A percentile compares a stretch with the other conserved stretches of the same genome.
Conservation (phyloP, 2,797 vertebrate genomes). For the Diplodus puntazzo region DNA sequence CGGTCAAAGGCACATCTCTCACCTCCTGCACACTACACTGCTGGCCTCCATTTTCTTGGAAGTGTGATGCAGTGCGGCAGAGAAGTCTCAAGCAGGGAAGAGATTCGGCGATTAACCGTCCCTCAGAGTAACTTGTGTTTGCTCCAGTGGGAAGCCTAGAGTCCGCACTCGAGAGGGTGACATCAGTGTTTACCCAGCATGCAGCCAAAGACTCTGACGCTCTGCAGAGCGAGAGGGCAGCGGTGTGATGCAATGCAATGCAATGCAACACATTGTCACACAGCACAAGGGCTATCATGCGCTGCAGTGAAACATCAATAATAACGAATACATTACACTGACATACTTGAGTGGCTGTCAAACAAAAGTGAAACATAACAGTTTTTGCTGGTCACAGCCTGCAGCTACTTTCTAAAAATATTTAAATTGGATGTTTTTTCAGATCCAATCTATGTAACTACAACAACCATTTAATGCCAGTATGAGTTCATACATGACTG, state of each 20-base stretch:
- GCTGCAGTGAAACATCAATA: conserved; percentile 13
- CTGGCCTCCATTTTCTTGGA: not conserved
- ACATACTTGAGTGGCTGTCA: not conserved
- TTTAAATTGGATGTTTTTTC: not conserved
- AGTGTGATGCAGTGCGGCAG: conserved; percentile 38
- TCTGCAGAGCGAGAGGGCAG: conserved; percentile 34
- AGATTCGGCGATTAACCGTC: conserved; percentile 22
- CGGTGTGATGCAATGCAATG: conserved; percentile 58
- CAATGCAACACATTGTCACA: not conserved
- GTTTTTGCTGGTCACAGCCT: conserved; percentile 1
- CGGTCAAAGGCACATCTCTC: conserved; percentile 15
- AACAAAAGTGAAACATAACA: not conserved
- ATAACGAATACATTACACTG: conserved; percentile 13
- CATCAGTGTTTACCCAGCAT: conserved; percentile 47
- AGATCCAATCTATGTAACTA: not conserved
- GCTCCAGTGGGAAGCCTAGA: conserved; percentile 4
- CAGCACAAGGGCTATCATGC: not conserved
- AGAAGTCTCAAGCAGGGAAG: not conserved
- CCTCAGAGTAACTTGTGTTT: conserved; percentile 29
- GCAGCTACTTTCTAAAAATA: not conserved
- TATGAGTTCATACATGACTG: not conserved
- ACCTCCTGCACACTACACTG: not conserved
- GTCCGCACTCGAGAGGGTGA: conserved; percentile 31
- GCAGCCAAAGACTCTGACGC: conserved; percentile 16
- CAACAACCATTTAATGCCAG: not conserved